Evolutionary conservation across 2,888 invertebrate species (phyloP), one percentile per base, ranked within the genome.

Genomic region (Cheilosia vernalis): DNA sequence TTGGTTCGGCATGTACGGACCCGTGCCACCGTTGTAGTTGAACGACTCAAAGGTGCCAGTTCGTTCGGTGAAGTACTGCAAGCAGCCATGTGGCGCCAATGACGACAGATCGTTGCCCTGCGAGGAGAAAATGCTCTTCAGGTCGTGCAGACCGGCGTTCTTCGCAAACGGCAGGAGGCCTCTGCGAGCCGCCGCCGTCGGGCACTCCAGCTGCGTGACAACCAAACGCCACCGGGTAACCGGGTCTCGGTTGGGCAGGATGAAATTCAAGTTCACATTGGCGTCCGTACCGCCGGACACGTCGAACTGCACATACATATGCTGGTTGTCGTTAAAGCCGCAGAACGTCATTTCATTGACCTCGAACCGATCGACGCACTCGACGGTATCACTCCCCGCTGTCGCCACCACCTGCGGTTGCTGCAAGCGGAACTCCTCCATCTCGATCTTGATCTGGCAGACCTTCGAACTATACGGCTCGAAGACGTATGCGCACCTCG

Each of bases 11-110:
- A 94, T 93, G 87, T 95, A 95, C 0, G 94, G 93, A 0, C 93
- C 94, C 0, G 90, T 85, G 0, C 93, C 93, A 4, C 92, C 89
- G 88, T 94, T 94, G 88, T 93, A 95, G 89, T 95, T 95, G 87
- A 95, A 95, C 55, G 90, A 90, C 74, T 93, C 94, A 81, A 95
- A 93, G 6, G 89, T 89, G 0, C 95, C 95, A 0, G 91, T 89
- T 0, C 93, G 89, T 60, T 94, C 94, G 0, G 94, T 94, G 89
- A 93, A 95, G 91, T 94, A 95, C 88, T 95, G 95, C 19, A 95
- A 92, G 63, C 95, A 95, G 49, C 95, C 95, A 0, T 93, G 92
- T 0, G 95, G 95, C 0, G 95, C 92, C 53, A 92, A 77, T n/a
- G 90, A 77, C 13, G 91, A 89, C 27, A 89, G 87, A 87, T 92